Percentiles rank a stretch among this genome's conserved stretches.
phyloP scores from a whole-genome alignment of 1,140 invertebrate species.

The Nasonia longicornis region DNA sequence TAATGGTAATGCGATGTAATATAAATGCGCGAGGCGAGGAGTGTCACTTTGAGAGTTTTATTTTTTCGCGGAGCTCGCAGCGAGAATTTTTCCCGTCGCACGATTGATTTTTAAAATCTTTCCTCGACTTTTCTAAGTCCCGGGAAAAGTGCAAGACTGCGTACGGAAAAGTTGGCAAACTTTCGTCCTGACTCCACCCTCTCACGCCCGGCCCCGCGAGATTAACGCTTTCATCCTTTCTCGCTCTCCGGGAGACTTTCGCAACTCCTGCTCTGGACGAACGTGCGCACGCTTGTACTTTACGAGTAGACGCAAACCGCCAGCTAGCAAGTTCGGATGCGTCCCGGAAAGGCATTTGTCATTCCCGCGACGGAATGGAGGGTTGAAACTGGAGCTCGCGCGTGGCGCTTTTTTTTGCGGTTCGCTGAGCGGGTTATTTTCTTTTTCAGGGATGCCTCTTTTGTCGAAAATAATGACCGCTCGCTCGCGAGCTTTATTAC shows the following conservation, averaged over 20 bases:
- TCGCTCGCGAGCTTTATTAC: not conserved
- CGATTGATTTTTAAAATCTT: conserved; percentile 16
- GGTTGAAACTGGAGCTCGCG: not conserved
- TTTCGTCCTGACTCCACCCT: conserved; percentile 31
- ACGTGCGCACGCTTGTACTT: conserved; percentile 18
- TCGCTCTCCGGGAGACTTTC: not conserved
- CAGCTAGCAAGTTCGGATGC: conserved; percentile 17
- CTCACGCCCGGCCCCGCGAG: not conserved
- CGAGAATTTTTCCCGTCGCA: not conserved
- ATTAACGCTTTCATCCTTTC: conserved; percentile 27
- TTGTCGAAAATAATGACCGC: conserved; percentile 30
- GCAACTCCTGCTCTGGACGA: conserved; percentile 11
- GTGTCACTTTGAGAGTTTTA: not conserved
- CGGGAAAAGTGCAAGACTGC: not conserved
- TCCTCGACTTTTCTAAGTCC: not conserved
- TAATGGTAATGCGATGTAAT: not conserved
- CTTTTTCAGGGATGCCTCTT: not conserved
- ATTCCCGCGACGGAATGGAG: not conserved
- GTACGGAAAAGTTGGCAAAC: conserved; percentile 19
- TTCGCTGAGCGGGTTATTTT: not conserved
- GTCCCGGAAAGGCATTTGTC: not conserved
- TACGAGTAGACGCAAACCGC: not conserved
- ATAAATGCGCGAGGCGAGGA: not conserved
- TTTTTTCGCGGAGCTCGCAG: conserved; percentile 13
- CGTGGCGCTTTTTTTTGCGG: not conserved